Percentiles rank a stretch among this genome's conserved stretches.
Conservation (phyloP, 2,888 invertebrate genomes). For the Dryobotodes eremita region DNA sequence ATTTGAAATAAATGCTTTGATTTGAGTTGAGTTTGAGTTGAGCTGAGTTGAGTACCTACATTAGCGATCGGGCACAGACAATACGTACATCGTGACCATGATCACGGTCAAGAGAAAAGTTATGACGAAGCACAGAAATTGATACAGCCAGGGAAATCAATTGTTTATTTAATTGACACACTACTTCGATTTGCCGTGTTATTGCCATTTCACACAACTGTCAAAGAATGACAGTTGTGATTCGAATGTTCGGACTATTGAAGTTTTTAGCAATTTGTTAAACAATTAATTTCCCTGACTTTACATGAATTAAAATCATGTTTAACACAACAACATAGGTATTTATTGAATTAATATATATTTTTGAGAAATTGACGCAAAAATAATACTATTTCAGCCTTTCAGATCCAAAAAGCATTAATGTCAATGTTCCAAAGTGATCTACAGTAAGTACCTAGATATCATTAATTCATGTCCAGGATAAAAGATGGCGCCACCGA, state of each 20-base stretch:
- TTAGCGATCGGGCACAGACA: background rate
- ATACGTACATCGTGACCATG: background rate
- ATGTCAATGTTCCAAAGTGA: slow-evolving; percentile 37
- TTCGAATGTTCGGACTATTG: background rate
- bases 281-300: background rate
- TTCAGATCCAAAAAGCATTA: slow-evolving; percentile 3
- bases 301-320: background rate
- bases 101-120: background rate
- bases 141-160: background rate
- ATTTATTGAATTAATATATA: no score
- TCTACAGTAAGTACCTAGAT: slow-evolving; percentile 19
- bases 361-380: background rate
- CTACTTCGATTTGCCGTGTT: background rate
- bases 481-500: slow-evolving; percentile 55
- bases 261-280: background rate
- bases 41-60: no score
- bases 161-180: background rate
- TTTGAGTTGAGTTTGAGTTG: no score
- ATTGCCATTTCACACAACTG: background rate
- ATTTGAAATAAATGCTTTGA: no score
- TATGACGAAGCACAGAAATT: background rate
- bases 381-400: background rate
- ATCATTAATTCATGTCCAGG: slow-evolving; percentile 48
- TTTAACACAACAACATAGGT: no score
- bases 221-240: background rate